Percentiles rank a stretch among this genome's conserved stretches.
These are phyloP conservation scores for Phodopus roborovskii DNA, from an alignment of 2,113 vertebrate species.

Conservation along the genomic window DNA sequence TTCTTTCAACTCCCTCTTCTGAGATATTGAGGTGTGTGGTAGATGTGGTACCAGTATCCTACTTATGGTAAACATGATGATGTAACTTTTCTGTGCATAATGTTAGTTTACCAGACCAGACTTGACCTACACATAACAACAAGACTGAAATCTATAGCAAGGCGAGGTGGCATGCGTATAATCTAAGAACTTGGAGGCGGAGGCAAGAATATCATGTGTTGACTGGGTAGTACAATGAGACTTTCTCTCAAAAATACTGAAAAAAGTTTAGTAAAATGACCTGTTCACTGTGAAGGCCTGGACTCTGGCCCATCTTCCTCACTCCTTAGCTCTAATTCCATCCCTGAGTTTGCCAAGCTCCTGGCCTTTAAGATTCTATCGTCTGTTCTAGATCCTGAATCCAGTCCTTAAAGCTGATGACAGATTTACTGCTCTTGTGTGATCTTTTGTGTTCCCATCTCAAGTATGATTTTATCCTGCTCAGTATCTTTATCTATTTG, in stretches of 20 bases:
- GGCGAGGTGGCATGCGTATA: not conserved
- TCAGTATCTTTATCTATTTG: not conserved
- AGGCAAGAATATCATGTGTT: not conserved
- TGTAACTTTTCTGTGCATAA: not conserved
- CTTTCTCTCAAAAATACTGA: not conserved
- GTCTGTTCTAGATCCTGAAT: slow-evolving; percentile 32
- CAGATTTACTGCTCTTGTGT: slow-evolving; percentile 47
- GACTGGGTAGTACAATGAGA: not conserved
- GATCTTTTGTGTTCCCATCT: slow-evolving; percentile 23
- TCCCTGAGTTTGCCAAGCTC: slow-evolving; percentile 40
- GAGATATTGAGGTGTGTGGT: not conserved
- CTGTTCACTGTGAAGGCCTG: not conserved
- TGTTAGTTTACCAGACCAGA: not conserved
- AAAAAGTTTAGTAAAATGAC: not conserved
- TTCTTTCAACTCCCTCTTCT: not conserved
- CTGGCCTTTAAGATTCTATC: slow-evolving; percentile 62
- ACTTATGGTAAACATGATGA: not conserved
- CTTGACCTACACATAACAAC: not conserved
- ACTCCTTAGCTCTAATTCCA: not conserved
- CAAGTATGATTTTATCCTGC: slow-evolving; percentile 29
- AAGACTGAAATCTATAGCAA: not conserved
- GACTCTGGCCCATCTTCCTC: not conserved
- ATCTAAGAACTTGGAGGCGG: not conserved
- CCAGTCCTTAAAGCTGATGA: slow-evolving; percentile 48
- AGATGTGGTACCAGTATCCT: too few relatives aligned